These are phyloP conservation scores for Phrixothrix hirtus DNA, from an alignment of 2,888 invertebrate genomes.

Conservation along the genomic window DNA sequence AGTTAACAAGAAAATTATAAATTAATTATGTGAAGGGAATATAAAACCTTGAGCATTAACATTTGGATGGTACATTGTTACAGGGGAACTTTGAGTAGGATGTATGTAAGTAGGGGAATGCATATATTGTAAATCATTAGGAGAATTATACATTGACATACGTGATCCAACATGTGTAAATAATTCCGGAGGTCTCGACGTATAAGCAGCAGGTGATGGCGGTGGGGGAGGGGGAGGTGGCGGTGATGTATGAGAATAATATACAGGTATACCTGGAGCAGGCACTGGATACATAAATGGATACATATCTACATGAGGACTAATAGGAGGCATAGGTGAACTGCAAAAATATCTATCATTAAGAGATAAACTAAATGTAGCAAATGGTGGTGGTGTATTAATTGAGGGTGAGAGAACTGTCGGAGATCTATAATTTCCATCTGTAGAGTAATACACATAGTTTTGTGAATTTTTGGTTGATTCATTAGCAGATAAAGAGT, in stretches of 20 bases:
- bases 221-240: slow-evolving; percentile 1
- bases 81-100: slow-evolving; percentile 34
- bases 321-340: slow-evolving; percentile 27
- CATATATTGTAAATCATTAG: slow-evolving; percentile 34
- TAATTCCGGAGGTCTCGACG: slow-evolving; percentile 22
- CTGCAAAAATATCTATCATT: slow-evolving; percentile 24
- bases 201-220: slow-evolving; percentile 17
- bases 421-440: slow-evolving; percentile 10
- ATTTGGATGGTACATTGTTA: slow-evolving; percentile 34
- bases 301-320: slow-evolving; percentile 36
- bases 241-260: slow-evolving; percentile 22
- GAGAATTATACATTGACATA: slow-evolving; percentile 33
- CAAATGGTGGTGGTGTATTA: slow-evolving; percentile 4
- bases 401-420: slow-evolving; percentile 5
- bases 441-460: slow-evolving; percentile 19
- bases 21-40: slow-evolving; percentile 33
- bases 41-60: slow-evolving; percentile 42
- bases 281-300: slow-evolving; percentile 30
- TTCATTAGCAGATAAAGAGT: slow-evolving; percentile 3
- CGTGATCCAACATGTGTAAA: slow-evolving; percentile 14
- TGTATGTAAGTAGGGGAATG: slow-evolving; percentile 32
- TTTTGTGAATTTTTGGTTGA: slow-evolving; percentile 19
- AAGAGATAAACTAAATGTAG: slow-evolving; percentile 3
- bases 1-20: too few species aligned
- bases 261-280: slow-evolving; percentile 33